A percentile compares a stretch with the other conserved stretches of the same genome.
Evolutionary conservation across 2,113 vertebrate species (phyloP).

Genomic region (Crotalus helleri): DNA sequence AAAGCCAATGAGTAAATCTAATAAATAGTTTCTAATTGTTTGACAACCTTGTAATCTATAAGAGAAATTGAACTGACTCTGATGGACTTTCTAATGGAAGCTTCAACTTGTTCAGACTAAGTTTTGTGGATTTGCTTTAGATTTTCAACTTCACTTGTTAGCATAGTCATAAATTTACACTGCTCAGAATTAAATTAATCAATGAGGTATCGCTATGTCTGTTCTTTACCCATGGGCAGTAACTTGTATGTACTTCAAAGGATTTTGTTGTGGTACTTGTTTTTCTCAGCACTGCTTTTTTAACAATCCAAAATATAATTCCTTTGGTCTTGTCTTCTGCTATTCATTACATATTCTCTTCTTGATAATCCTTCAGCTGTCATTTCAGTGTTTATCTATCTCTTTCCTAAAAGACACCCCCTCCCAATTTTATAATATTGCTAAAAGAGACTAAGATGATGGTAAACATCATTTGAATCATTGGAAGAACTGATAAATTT

Average conservation of each 20-base stretch:
- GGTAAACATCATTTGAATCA: slow-evolving; percentile 47
- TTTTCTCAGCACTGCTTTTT: slow-evolving; percentile 34
- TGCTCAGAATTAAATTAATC: neutral
- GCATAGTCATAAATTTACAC: neutral
- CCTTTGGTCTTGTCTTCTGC: slow-evolving; percentile 40
- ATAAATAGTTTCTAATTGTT: slow-evolving; percentile 1
- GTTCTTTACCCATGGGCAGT: neutral
- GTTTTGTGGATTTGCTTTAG: neutral
- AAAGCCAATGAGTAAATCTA: neutral
- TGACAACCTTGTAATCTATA: neutral
- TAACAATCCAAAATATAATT: slow-evolving; percentile 35
- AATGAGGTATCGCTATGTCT: neutral
- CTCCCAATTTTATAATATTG: slow-evolving; percentile 53
- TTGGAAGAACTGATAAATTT: slow-evolving; percentile 50
- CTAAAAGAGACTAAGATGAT: slow-evolving; percentile 40
- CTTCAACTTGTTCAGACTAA: neutral
- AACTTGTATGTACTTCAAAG: neutral
- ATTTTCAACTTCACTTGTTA: neutral
- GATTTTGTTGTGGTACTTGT: slow-evolving; percentile 24
- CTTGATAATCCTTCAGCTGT: slow-evolving; percentile 38
- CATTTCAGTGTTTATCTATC: slow-evolving; percentile 25
- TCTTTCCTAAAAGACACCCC: slow-evolving; percentile 42
- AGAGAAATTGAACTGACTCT: neutral
- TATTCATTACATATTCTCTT: slow-evolving; percentile 47
- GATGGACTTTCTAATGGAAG: slow-evolving; percentile 1